Evolutionary conservation across 1,140 invertebrate genomes (phyloP).

Genomic region (Procambarus clarkii): DNA sequence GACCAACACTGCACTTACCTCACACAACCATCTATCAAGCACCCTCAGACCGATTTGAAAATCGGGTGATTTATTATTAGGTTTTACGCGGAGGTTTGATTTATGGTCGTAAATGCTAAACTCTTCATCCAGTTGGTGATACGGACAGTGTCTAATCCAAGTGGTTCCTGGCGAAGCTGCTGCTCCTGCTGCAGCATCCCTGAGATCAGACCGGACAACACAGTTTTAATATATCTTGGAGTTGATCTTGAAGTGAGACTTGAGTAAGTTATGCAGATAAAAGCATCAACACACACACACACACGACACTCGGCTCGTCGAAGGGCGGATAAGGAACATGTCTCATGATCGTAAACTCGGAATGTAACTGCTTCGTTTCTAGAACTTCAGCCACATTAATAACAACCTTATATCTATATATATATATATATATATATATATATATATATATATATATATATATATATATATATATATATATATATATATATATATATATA

Average conservation of each 20-base stretch:
- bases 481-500: no score
- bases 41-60: conserved; percentile 15
- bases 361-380: no score
- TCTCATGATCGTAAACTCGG: no score
- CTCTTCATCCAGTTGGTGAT: background rate
- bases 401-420: no score
- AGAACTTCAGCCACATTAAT: no score
- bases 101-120: conserved; percentile 1
- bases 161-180: background rate
- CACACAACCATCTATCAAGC: conserved; percentile 16
- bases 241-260: no score
- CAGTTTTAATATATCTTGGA: background rate
- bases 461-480: no score
- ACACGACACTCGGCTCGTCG: background rate
- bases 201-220: background rate
- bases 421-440: no score
- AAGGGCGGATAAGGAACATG: no score
- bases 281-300: background rate
- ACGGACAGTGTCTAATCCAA: background rate
- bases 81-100: background rate
- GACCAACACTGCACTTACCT: background rate
- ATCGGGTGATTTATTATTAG: conserved; percentile 6
- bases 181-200: background rate
- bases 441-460: no score
- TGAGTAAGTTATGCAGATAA: background rate